These are phyloP conservation scores for Battus philenor DNA, from an alignment of 1,140 invertebrate species.

Conservation along the genomic window DNA sequence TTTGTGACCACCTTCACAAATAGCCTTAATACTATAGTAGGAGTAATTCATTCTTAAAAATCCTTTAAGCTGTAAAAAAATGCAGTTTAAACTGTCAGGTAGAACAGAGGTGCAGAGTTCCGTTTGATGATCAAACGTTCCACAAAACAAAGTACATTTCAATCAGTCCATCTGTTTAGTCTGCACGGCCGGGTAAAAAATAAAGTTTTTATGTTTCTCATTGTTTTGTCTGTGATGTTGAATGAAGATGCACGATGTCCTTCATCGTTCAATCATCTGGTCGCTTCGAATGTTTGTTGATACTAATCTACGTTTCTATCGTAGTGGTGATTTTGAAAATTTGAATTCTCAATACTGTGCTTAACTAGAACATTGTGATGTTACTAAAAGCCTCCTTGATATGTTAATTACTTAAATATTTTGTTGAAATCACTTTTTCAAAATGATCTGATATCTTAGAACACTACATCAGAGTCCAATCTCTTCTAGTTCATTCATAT, in stretches of 20 bases:
- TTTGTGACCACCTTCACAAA: too few relatives aligned
- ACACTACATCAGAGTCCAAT: too few relatives aligned
- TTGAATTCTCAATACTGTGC: background rate
- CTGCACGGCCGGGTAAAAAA: background rate
- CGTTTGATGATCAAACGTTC: conserved; percentile 10
- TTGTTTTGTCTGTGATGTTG: conserved; percentile 14
- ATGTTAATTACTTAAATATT: background rate
- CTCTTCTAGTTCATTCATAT: too few relatives aligned
- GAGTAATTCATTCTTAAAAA: too few relatives aligned
- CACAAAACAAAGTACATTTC: too few relatives aligned
- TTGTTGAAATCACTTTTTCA: background rate
- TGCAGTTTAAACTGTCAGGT: too few relatives aligned
- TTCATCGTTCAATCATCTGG: background rate
- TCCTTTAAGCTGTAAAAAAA: too few relatives aligned
- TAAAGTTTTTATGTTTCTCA: conserved; percentile 3
- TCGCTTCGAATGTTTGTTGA: too few relatives aligned
- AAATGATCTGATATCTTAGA: too few relatives aligned
- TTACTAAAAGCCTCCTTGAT: background rate
- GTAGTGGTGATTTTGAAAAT: too few relatives aligned
- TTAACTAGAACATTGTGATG: background rate
- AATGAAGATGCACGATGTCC: background rate
- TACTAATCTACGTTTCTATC: too few relatives aligned
- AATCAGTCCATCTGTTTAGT: conserved; percentile 7
- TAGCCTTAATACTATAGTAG: too few relatives aligned
- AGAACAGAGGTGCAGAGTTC: conserved; percentile 1